phyloP scores from a whole-genome alignment of 2,888 invertebrate genomes.

The Dicranocentrus wangi region DNA sequence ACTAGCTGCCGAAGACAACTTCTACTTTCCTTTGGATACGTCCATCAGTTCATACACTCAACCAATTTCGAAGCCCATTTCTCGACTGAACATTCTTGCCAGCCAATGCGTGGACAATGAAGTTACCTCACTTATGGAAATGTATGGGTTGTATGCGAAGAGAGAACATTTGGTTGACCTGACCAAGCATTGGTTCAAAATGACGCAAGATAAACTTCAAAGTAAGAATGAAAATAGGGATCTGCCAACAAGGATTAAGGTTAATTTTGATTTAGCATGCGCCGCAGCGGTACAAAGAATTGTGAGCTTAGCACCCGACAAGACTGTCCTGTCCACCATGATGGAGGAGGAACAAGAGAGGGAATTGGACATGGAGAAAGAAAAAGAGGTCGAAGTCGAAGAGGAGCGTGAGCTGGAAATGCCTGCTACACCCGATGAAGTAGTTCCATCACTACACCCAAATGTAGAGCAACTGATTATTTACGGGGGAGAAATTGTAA shows the following conservation, averaged over 20 bases:
- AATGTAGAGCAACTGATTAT: neutral
- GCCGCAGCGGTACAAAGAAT: neutral
- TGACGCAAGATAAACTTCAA: neutral
- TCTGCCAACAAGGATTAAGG: neutral
- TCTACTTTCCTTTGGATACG: conserved; percentile 20
- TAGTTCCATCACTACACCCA: neutral
- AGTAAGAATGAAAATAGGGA: neutral
- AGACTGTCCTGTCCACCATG: neutral
- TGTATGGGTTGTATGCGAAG: conserved; percentile 47
- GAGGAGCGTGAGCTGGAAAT: neutral
- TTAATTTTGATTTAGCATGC: neutral
- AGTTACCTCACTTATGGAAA: conserved; percentile 29
- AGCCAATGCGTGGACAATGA: conserved; percentile 45
- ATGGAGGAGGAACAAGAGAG: conserved; percentile 10
- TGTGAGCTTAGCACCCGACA: neutral
- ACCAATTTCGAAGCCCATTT: conserved; percentile 30
- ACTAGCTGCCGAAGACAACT: conserved; percentile 42
- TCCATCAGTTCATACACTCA: neutral
- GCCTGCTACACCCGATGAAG: neutral
- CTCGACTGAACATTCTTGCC: neutral
- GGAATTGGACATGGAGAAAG: conserved; percentile 16
- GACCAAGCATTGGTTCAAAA: conserved; percentile 34
- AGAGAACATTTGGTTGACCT: conserved; percentile 13
- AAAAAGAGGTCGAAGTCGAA: neutral
- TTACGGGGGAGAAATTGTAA: neutral